phyloP scores from a whole-genome alignment of 1,140 invertebrate species.

The Drosophila melanogaster region DNA sequence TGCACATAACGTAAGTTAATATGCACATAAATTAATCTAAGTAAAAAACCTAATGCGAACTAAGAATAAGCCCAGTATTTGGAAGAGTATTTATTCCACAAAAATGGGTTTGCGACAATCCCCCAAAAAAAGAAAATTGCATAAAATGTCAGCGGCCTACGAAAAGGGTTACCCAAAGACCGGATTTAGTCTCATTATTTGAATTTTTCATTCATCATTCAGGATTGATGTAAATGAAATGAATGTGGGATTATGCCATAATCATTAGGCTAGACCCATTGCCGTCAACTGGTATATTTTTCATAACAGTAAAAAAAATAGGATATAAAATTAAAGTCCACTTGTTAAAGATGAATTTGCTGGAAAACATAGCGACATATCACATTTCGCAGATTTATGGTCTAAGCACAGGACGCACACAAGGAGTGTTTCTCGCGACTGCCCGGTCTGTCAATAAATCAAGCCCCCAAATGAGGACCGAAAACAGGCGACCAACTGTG shows the following conservation, averaged over 20 bases:
- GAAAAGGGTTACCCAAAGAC: slow-evolving; percentile 34
- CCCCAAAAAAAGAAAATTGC: slow-evolving; percentile 32
- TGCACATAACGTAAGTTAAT: too few relatives aligned
- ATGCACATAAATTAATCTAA: too few relatives aligned
- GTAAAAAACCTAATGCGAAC: too few relatives aligned
- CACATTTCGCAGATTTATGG: slow-evolving; percentile 68
- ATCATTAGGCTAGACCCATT: slow-evolving; percentile 54
- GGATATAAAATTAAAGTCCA: slow-evolving; percentile 10
- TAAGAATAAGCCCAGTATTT: background rate
- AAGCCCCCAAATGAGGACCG: slow-evolving; percentile 30
- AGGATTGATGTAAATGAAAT: slow-evolving; percentile 73
- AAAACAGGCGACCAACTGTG: slow-evolving; percentile 38
- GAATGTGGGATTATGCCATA: slow-evolving; percentile 77
- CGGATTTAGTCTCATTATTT: slow-evolving; percentile 67
- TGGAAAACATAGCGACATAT: slow-evolving; percentile 57
- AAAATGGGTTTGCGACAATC: slow-evolving; percentile 29
- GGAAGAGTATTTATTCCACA: slow-evolving; percentile 20
- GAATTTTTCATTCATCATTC: slow-evolving; percentile 78
- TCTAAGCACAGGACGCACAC: slow-evolving; percentile 42
- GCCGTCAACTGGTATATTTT: background rate
- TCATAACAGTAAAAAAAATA: background rate
- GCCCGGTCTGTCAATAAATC: slow-evolving; percentile 65
- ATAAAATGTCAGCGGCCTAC: slow-evolving; percentile 38
- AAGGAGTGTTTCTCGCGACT: slow-evolving; percentile 27
- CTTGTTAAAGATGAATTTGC: background rate